phyloP scores from a whole-genome alignment of 1,140 invertebrate species.

The Pachyrhynchus sulphureomaculatus region DNA sequence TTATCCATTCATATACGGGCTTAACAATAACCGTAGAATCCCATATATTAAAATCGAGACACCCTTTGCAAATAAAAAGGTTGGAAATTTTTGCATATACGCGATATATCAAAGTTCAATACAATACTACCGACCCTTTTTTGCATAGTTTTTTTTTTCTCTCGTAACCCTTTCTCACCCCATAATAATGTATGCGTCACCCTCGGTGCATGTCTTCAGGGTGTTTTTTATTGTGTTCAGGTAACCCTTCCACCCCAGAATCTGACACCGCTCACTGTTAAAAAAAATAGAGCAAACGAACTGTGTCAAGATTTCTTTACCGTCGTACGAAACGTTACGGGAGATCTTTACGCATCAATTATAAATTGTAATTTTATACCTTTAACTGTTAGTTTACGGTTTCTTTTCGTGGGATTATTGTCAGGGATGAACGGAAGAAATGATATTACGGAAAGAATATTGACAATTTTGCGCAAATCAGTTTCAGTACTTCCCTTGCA shows the following conservation, averaged over 20 bases:
- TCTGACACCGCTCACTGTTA: slow-evolving; percentile 49
- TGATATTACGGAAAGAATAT: no score
- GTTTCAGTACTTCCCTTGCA: no score
- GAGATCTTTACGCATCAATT: slow-evolving; percentile 44
- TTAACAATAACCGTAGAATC: slow-evolving; percentile 48
- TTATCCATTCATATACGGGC: slow-evolving; percentile 50
- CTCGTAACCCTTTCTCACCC: slow-evolving; percentile 49
- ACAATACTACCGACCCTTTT: slow-evolving; percentile 50
- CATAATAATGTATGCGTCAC: slow-evolving; percentile 48
- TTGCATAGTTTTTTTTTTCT: slow-evolving; percentile 53
- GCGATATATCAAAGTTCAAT: slow-evolving; percentile 46
- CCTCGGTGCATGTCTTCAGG: slow-evolving; percentile 49
- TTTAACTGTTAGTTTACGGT: slow-evolving; percentile 16
- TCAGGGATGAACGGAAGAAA: no score
- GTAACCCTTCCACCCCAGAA: slow-evolving; percentile 50
- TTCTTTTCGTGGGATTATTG: not conserved
- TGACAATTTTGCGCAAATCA: no score
- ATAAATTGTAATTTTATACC: slow-evolving; percentile 41
- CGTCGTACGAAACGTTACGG: slow-evolving; percentile 23
- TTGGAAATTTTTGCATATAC: slow-evolving; percentile 46
- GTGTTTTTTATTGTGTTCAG: slow-evolving; percentile 49
- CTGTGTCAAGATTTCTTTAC: slow-evolving; percentile 49
- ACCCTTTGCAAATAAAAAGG: slow-evolving; percentile 31
- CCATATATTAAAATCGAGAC: slow-evolving; percentile 42
- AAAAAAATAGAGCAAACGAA: slow-evolving; percentile 50